Conservation (phyloP, 1,140 invertebrate species). For the Trissolcus basalis region DNA sequence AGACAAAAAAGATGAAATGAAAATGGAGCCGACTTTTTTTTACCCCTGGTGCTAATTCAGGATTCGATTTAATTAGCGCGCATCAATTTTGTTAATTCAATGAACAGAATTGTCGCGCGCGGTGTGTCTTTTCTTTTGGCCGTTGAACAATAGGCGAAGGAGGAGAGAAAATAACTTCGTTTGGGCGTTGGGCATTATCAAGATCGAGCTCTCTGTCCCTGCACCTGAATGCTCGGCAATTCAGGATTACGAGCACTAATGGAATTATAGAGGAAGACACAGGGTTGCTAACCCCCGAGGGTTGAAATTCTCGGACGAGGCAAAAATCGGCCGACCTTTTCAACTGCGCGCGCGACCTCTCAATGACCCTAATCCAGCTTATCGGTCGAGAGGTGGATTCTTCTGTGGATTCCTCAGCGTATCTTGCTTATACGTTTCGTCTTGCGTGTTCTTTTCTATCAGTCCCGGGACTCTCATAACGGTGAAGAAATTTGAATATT, state of each 20-base stretch:
- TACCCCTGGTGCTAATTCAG: not conserved
- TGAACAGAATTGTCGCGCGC: conserved; percentile 27
- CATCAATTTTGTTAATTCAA: conserved; percentile 14
- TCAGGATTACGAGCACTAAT: conserved; percentile 44
- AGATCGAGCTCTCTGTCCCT: conserved; percentile 37
- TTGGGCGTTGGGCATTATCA: conserved; percentile 35
- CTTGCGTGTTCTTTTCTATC: no score
- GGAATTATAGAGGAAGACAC: conserved; percentile 41
- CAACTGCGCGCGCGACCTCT: no score
- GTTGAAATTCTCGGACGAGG: conserved; percentile 35
- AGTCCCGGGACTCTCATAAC: not conserved
- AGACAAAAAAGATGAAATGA: no score
- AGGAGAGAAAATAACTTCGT: conserved; percentile 33
- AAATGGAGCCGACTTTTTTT: no score
- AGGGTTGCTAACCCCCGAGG: conserved; percentile 30
- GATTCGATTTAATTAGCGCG: conserved; percentile 15
- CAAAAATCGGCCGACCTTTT: conserved; percentile 42
- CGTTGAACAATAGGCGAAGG: conserved; percentile 25
- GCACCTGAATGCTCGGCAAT: conserved; percentile 46
- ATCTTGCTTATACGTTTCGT: no score
- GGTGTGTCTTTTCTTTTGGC: conserved; percentile 22
- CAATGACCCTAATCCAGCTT: conserved; percentile 48
- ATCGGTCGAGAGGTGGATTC: conserved; percentile 46
- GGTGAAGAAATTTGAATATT: conserved; percentile 26
- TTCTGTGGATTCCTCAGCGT: conserved; percentile 22